Base-by-base conservation (phyloP, 2,888 invertebrate species). In the Pseudococcus longispinus region DNA sequence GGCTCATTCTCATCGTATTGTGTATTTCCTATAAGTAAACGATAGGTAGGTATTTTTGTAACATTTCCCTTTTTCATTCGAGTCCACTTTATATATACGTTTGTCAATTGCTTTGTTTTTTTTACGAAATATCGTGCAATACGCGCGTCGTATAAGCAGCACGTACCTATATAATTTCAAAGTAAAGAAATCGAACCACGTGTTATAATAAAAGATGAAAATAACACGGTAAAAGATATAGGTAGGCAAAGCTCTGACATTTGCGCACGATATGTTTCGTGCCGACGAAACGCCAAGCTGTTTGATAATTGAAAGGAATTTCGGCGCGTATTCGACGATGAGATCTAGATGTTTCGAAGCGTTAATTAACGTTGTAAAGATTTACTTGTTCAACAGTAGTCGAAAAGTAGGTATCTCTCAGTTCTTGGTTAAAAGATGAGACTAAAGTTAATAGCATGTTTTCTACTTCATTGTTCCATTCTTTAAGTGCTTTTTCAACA, bases 331-430 rank as follows among this genome's bases (percentile, higher is more conserved):
- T 65, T 65, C 70, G 29, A 70, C 29, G 3, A 29, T 37, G 37
- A 37, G 37, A 37, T 18, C 70, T 70, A 70, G 70, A 70, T 70
- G 32, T 70, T 70, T 29, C 70, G 29, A 70, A 70, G 70, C 70
- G 70, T 70, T 20, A 70, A 70, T 70, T 70, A 70, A 70, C 70
- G 70, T 70, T 29, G 70, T 70, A 70, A 70, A 18, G 77, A 80
- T 80, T 80, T 80, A 94, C 94, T 93, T 95, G 95, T 91, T 96
- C 96, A 5, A 95, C 94, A 0, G 95, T 95, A 6, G 95, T 95
- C 5, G 95, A 95, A 88, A 96, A 92, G 91, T 96, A 96, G 0
- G 95, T 95, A 89, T 96, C 95, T 89, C 95, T 93, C 29, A 95
- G 93, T 90, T 95, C 95, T 89, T 94, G 94, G 15, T 95, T 94